phyloP scores from a whole-genome alignment of 2,888 invertebrate genomes.

The Drosophila incognita region DNA sequence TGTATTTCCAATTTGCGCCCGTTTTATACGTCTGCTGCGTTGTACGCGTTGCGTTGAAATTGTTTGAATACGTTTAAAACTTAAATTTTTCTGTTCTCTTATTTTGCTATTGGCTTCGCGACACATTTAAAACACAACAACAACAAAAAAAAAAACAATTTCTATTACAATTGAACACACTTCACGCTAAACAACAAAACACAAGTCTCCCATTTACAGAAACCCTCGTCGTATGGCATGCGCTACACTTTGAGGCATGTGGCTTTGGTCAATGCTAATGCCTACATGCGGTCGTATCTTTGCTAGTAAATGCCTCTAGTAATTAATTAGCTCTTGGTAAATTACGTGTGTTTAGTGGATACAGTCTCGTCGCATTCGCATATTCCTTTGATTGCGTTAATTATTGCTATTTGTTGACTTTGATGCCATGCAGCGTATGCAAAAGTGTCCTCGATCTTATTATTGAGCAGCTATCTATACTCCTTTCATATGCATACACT shows the following conservation, averaged over 20 bases:
- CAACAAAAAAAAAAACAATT: constrained; percentile 50
- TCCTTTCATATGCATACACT: constrained; percentile 41
- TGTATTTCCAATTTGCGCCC: constrained; percentile 49
- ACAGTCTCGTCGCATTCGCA: background rate
- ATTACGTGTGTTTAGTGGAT: background rate
- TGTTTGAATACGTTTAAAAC: constrained; percentile 38
- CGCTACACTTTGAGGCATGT: constrained; percentile 38
- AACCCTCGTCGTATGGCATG: constrained; percentile 67
- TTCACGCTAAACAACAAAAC: constrained; percentile 76
- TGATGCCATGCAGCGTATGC: constrained; percentile 37
- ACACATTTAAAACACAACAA: constrained; percentile 57
- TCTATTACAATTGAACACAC: constrained; percentile 70
- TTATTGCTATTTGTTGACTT: background rate
- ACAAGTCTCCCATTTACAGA: constrained; percentile 71
- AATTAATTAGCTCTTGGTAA: too few relatives aligned
- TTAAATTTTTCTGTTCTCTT: constrained; percentile 36
- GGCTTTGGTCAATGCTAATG: background rate
- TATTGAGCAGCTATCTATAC: constrained; percentile 65
- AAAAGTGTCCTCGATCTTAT: background rate
- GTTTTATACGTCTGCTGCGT: constrained; percentile 22
- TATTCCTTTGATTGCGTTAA: background rate
- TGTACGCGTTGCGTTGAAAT: constrained; percentile 20
- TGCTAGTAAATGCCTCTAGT: too few relatives aligned
- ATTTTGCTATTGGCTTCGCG: constrained; percentile 47
- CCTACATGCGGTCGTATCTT: background rate